These are phyloP conservation scores for Sternarchorhynchus goeldii DNA, from an alignment of 2,797 vertebrate species.

Conservation along the genomic window DNA sequence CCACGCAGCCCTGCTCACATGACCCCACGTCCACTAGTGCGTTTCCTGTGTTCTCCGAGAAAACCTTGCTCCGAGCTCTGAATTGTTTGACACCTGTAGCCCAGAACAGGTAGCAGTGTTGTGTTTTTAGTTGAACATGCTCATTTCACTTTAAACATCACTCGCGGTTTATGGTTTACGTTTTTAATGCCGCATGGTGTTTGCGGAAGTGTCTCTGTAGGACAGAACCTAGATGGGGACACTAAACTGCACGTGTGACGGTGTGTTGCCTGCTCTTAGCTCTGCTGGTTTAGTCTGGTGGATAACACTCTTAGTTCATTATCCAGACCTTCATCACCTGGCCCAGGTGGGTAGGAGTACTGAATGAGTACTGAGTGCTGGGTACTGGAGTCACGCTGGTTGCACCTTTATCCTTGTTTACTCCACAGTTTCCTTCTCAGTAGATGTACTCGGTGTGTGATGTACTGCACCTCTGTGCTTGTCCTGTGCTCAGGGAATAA, in stretches of 20 bases:
- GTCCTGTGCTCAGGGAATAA: conserved; percentile 1
- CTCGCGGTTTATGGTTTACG: not conserved
- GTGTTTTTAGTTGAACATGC: not conserved
- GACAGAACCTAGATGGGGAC: not conserved
- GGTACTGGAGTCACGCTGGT: too few relatives aligned
- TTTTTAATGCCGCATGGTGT: not conserved
- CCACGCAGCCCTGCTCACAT: not conserved
- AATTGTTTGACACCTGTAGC: conserved; percentile 88
- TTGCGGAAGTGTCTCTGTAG: not conserved
- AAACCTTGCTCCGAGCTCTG: conserved; percentile 72
- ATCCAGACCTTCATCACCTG: not conserved
- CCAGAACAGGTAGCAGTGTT: conserved; percentile 20
- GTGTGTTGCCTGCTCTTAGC: not conserved
- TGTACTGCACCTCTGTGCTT: conserved; percentile 16
- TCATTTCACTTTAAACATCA: not conserved
- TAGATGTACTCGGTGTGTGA: conserved; percentile 13
- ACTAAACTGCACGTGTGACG: too few relatives aligned
- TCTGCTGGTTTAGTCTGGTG: not conserved
- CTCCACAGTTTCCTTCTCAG: not conserved
- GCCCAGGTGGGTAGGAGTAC: too few relatives aligned
- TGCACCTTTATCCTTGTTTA: too few relatives aligned
- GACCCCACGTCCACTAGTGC: conserved; percentile 17
- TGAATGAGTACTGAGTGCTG: too few relatives aligned
- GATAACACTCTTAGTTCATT: not conserved
- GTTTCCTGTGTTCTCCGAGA: conserved; percentile 32